Conservation (phyloP, 2,797 vertebrate genomes). For the Melanotaenia boesemani region DNA sequence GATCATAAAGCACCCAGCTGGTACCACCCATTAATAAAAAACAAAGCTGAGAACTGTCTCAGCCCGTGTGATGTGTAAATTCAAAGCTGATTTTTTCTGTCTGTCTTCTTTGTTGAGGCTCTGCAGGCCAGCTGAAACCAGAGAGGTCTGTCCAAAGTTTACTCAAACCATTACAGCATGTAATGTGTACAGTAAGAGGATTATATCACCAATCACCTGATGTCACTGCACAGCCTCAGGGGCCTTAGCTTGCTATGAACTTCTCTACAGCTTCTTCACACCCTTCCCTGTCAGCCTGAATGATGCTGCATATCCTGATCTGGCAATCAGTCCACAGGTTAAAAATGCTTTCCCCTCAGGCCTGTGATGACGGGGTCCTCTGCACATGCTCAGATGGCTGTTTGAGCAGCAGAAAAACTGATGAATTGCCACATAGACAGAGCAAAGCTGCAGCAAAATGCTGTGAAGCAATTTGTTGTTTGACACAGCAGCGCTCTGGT, state of each 20-base stretch:
- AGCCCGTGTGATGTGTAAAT: conserved; percentile 44
- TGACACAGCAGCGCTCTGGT: conserved; percentile 26
- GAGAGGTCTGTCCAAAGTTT: conserved; percentile 46
- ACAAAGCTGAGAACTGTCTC: conserved; percentile 33
- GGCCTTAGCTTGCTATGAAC: conserved; percentile 48
- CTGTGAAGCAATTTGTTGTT: conserved; percentile 65
- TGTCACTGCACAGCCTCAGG: conserved; percentile 66
- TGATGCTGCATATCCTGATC: conserved; percentile 16
- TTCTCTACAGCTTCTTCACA: background rate
- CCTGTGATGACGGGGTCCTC: conserved; percentile 33
- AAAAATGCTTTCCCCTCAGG: conserved; percentile 31
- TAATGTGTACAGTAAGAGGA: conserved; percentile 70
- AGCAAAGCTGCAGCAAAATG: conserved; percentile 59
- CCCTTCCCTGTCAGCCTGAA: conserved; percentile 21
- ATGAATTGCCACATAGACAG: conserved; percentile 64
- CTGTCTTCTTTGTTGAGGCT: conserved; percentile 3
- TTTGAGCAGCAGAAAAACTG: conserved; percentile 49
- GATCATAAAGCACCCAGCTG: conserved; percentile 62
- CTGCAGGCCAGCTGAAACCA: conserved; percentile 24
- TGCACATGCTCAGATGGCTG: conserved; percentile 55
- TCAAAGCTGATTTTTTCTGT: conserved; percentile 17
- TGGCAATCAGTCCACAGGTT: conserved; percentile 46
- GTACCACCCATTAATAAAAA: conserved; percentile 45
- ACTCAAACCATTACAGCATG: conserved; percentile 46
- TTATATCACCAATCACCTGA: conserved; percentile 77